phyloP scores from a whole-genome alignment of 1,140 invertebrate genomes.

The Caligus rogercresseyi region DNA sequence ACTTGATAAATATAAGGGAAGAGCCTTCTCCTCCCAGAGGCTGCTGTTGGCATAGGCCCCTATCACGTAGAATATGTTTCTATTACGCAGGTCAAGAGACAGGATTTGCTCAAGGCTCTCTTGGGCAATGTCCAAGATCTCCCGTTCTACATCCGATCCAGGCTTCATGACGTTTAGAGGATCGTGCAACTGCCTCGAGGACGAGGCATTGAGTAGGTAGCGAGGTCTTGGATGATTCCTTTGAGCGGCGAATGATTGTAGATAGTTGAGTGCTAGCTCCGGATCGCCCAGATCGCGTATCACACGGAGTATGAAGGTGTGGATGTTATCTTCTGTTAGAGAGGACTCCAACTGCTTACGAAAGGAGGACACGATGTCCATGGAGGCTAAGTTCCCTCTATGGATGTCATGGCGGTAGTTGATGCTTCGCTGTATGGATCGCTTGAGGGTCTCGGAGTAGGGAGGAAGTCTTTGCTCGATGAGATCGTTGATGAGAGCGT shows the following conservation, averaged over 20 bases:
- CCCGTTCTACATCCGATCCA: neutral
- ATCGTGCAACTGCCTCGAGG: neutral
- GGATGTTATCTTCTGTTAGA: neutral
- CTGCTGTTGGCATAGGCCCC: neutral
- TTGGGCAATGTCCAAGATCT: neutral
- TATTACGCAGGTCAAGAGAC: neutral
- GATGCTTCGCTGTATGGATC: neutral
- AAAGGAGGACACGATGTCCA: neutral
- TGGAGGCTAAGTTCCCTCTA: neutral
- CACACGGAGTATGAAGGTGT: neutral
- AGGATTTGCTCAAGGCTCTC: neutral
- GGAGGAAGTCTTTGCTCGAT: neutral
- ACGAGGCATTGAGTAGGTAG: neutral
- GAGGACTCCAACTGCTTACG: neutral
- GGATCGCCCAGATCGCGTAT: neutral
- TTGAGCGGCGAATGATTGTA: too few relatives aligned
- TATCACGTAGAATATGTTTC: neutral
- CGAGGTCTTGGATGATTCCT: too few relatives aligned
- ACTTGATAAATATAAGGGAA: neutral
- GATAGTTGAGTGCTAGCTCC: neutral
- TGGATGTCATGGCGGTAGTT: neutral
- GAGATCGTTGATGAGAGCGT: neutral
- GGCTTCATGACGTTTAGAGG: neutral
- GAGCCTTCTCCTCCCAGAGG: neutral
- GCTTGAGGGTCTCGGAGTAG: neutral